These are phyloP conservation scores for Centruroides sculpturatus DNA, from an alignment of 1,140 invertebrate genomes.

Conservation along the genomic window DNA sequence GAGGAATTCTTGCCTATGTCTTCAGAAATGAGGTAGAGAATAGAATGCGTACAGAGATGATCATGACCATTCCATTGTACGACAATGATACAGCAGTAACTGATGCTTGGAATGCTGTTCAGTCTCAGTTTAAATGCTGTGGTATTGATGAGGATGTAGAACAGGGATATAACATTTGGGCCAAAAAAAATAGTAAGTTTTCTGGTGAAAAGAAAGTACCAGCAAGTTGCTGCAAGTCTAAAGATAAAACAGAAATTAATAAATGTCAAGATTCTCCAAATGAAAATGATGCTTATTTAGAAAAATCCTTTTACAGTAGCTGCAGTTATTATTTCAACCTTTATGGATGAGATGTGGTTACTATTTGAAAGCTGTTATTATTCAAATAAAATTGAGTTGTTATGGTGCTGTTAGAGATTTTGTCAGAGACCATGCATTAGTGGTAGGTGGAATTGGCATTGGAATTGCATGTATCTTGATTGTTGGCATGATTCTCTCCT, in stretches of 20 bases:
- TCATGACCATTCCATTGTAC: slow-evolving; percentile 41
- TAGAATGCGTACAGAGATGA: slow-evolving; percentile 50
- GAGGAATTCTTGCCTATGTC: slow-evolving; percentile 73
- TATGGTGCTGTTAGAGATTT: slow-evolving; percentile 46
- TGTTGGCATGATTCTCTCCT: slow-evolving; percentile 20
- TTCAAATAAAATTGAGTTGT: slow-evolving; percentile 38
- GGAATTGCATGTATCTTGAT: slow-evolving; percentile 57
- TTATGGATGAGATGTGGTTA: too few relatives aligned
- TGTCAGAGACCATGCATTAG: slow-evolving; percentile 55
- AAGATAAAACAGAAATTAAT: background rate
- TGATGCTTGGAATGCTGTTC: slow-evolving; percentile 52
- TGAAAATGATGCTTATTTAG: slow-evolving; percentile 45
- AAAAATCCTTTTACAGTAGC: slow-evolving; percentile 13
- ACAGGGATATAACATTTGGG: slow-evolving; percentile 52
- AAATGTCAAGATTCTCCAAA: slow-evolving; percentile 26
- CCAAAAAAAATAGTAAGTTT: slow-evolving; percentile 30
- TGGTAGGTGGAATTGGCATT: slow-evolving; percentile 62
- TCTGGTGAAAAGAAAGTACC: slow-evolving; percentile 44
- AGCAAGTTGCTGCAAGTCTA: slow-evolving; percentile 53
- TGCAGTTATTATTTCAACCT: too few relatives aligned
- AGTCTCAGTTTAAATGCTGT: slow-evolving; percentile 53
- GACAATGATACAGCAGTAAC: slow-evolving; percentile 39
- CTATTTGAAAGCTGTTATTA: too few relatives aligned
- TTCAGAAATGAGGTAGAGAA: slow-evolving; percentile 42
- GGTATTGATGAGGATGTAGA: slow-evolving; percentile 40